Evolutionary conservation across 2,113 vertebrate genomes (phyloP).

Genomic region (Cacatua alba): DNA sequence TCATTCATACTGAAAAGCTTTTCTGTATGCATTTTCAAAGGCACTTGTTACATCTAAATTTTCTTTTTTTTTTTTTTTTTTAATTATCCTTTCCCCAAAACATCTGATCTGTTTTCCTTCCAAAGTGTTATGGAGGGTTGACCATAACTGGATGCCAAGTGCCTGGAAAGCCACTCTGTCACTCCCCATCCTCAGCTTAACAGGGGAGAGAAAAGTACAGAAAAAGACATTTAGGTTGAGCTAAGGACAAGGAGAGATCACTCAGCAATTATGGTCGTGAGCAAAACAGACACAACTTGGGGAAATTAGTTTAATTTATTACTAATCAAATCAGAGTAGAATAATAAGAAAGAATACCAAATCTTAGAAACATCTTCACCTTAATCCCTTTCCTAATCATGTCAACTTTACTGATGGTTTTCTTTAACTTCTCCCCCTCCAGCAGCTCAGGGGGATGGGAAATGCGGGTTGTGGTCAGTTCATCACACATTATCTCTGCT

Average conservation of each 20-base stretch:
- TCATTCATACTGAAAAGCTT: too few relatives aligned
- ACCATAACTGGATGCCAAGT: background rate
- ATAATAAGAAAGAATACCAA: background rate
- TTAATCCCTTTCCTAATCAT: fast-evolving
- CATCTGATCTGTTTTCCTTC: background rate
- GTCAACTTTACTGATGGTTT: background rate
- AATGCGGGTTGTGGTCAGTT: fast-evolving
- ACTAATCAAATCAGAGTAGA: background rate
- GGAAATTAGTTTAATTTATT: background rate
- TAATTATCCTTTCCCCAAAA: too few relatives aligned
- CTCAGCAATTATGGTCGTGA: background rate
- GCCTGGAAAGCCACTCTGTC: background rate
- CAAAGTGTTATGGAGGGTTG: background rate
- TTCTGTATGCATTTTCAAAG: too few relatives aligned
- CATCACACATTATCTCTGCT: fast-evolving
- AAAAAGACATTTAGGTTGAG: fast-evolving
- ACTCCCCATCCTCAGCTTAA: background rate
- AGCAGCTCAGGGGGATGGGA: fast-evolving
- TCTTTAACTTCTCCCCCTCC: fast-evolving
- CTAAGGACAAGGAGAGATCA: background rate
- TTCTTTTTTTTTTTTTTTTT: too few relatives aligned
- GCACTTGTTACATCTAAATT: too few relatives aligned
- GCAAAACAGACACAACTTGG: background rate
- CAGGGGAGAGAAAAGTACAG: background rate
- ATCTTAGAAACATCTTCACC: background rate